These are phyloP conservation scores for Cheirogaleus major DNA, from an alignment of 2,797 vertebrate species.

Conservation along the genomic window DNA sequence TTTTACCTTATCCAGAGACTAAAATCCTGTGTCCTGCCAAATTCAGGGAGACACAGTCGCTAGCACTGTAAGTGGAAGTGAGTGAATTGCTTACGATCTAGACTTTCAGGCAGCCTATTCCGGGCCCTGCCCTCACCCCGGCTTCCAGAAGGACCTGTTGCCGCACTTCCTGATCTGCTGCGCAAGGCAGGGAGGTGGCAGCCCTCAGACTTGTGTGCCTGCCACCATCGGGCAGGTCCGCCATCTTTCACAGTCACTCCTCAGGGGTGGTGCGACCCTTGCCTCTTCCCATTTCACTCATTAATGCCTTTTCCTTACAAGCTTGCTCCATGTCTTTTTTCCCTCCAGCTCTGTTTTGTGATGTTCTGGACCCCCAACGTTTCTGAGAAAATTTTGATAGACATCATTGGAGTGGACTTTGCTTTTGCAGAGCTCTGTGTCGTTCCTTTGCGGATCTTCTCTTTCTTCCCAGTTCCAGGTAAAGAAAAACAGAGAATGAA, in stretches of 20 bases:
- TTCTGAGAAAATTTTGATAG: constrained; percentile 96
- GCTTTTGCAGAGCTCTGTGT: constrained; percentile 95
- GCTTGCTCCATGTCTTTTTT: neutral
- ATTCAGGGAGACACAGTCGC: neutral
- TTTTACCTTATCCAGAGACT: neutral
- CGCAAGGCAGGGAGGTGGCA: neutral
- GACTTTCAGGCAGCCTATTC: too few species aligned
- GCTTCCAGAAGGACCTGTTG: neutral
- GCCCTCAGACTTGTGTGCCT: neutral
- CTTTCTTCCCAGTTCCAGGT: constrained; percentile 99
- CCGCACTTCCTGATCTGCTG: neutral
- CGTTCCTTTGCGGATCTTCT: constrained; percentile 95
- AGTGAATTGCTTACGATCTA: neutral
- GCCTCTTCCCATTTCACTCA: neutral
- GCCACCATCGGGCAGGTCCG: accelerated
- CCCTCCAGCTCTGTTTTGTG: constrained; percentile 94
- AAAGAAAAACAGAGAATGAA: constrained; percentile 45
- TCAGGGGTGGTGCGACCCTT: accelerated
- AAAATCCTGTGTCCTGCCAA: neutral
- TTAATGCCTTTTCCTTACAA: neutral
- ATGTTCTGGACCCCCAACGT: constrained; percentile 97
- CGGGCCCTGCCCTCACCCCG: neutral
- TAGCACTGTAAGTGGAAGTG: neutral
- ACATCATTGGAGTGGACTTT: constrained; percentile 95
- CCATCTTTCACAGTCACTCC: neutral